Evolutionary conservation across 35 echinoderm and acorn worm genomes (phyloP).

Genomic region (Strongylocentrotus purpuratus): DNA sequence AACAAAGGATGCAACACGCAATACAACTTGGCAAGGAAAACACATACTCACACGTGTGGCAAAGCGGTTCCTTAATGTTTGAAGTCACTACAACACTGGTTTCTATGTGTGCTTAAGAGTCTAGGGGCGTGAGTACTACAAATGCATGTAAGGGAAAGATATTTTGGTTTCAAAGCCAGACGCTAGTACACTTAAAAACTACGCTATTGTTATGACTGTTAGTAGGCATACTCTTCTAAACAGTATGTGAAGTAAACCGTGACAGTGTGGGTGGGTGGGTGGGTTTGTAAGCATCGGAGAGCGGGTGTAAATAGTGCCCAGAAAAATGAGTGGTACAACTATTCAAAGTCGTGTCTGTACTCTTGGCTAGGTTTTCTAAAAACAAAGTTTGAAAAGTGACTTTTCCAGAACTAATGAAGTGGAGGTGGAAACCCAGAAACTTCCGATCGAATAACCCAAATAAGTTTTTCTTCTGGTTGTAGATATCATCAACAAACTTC

Average conservation of each 20-base stretch:
- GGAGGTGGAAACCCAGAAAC: no score
- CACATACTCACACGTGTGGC: neutral
- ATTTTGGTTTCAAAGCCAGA: neutral
- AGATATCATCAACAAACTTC: no score
- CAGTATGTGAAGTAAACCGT: neutral
- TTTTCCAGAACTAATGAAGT: no score
- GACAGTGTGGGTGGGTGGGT: neutral
- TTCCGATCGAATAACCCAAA: no score
- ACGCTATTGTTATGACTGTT: neutral
- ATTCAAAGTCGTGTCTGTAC: no score
- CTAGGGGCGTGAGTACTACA: neutral
- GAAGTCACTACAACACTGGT: neutral
- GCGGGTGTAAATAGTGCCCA: no score
- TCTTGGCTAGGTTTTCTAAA: no score
- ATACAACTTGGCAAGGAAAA: neutral
- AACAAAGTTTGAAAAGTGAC: no score
- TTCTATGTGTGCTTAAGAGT: neutral
- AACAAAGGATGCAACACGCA: conserved; percentile 21
- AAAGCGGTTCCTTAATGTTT: neutral
- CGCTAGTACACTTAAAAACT: neutral
- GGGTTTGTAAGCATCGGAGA: neutral
- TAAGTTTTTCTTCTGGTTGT: no score
- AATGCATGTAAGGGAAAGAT: neutral
- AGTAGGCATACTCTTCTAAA: neutral
- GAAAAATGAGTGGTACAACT: no score